Evolutionary conservation across 2,888 invertebrate genomes (phyloP), one percentile per base, ranked within the genome.

Genomic region (Anarsia innoxiella): DNA sequence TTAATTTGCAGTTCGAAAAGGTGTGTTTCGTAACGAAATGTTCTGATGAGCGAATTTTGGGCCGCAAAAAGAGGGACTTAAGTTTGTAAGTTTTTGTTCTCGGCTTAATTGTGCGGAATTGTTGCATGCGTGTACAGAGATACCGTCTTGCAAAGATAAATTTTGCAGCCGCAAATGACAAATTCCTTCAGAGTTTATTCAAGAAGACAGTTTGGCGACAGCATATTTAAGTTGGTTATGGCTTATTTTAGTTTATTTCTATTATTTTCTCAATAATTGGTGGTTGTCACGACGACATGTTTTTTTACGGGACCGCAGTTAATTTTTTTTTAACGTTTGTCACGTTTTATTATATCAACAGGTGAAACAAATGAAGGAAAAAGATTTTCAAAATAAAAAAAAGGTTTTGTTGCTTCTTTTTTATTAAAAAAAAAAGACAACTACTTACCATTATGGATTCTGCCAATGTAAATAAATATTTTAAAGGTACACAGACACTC

Each of bases 81-180:
- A 37, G 35, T 50, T 51, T 51, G 37, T 43, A 64, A 63, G 65
- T 70, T 77, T 74, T 76, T 75, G 66, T 69, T 71, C 59, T 51
- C 47, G 56, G 65, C 74, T 78, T 77, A 80, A 76, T 78, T 78
- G 74, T 66, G 67, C 64, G 61, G 75, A 77, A 79, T 77, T 72
- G 77, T 73, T 68, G 65, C 72, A 67, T 70, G 68, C 73, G 54
- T 70, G 75, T 77, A 26, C 33, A 74, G 12, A 38, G 59, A 61
- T 53, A 50, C 48, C 39, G 37, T 39, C 43, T 41, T 37, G 55
- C 64, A 57, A 64, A 50, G 25, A 42, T 61, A n/a, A n/a, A n/a
- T 12, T 32, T 32, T 23, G 9, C 1, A 14, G 12, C 23, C 10
- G 32, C 23, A 32, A 23, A 32, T 13, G 6, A 19, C 19, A 5